Evolutionary conservation across 30 jellyfish, hydroid and myxozoan species (phyloP).

Genomic region (Chrysaora quinquecirrha): DNA sequence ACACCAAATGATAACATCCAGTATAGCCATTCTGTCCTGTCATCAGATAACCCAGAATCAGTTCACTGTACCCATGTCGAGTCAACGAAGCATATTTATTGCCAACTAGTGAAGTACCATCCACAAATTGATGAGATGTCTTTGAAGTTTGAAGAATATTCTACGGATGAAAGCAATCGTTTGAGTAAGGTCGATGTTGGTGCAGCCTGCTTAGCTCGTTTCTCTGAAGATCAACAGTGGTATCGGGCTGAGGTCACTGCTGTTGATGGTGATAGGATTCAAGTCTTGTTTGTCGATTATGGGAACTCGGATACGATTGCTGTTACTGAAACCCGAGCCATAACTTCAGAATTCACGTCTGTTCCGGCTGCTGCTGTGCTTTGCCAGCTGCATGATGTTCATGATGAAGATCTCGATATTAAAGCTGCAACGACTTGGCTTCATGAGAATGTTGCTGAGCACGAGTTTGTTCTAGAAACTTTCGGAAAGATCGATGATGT

Average conservation of each 20-base stretch:
- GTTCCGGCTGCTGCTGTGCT: neutral
- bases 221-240: conserved; percentile 15
- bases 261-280: neutral
- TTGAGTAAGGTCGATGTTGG: conserved; percentile 23
- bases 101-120: neutral
- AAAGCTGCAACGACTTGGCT: conserved; percentile 2
- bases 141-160: conserved; percentile 18
- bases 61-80: neutral
- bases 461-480: neutral
- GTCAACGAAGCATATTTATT: neutral
- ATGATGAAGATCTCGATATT: conserved; percentile 1
- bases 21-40: neutral
- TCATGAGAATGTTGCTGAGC: neutral
- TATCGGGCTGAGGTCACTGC: conserved; percentile 41
- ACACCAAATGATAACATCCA: neutral
- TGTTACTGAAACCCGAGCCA: neutral
- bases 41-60: conserved; percentile 5
- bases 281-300: conserved; percentile 36
- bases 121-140: conserved; percentile 8
- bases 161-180: neutral
- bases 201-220: conserved; percentile 34
- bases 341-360: neutral
- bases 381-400: neutral
- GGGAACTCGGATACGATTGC: conserved; percentile 4
- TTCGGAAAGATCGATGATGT: neutral